Evolutionary conservation across 2,113 vertebrate genomes (phyloP), one percentile per base, ranked within the genome.

Genomic region (Sterna hirundo): DNA sequence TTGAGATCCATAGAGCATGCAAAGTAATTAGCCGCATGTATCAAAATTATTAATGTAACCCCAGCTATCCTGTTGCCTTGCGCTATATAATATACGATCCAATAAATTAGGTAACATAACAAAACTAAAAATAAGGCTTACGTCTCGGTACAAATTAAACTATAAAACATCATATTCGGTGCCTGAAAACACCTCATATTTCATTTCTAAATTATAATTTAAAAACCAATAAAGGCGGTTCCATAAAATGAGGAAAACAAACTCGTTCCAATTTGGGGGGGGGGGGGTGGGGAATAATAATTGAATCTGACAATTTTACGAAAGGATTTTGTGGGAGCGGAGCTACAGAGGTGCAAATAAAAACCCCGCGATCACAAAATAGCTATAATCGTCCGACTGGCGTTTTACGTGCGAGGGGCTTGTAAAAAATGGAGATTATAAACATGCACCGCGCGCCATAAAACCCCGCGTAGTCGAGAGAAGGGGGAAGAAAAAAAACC

Each of bases 1-100:
- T 72, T 77, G 46, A 76, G 66, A 95, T 91, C 64, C 79, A 32
- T 29, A 86, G 82, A 86, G 98, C 97, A 97, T 83, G 89, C 85
- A 96, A 96, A 95, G 82, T 97, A 98, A 98, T 98, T 97, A 98
- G 83, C 81, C 66, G 87, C 88, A 96, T 98, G 92, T 86, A 97
- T 98, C 97, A 98, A 97, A 97, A 97, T 96, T 98, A 97, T 95
- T 95, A 90, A 97, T 91, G 69, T 88, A 96, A 96, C 68, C 90
- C 90, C 93, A 96, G 92, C 95, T 96, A 95, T 92, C 97, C 95
- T 62, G 75, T 93, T 95, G 79, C 77, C 47, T 95, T 68, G 54
- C 76, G 81, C 91, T 97, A 79, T 86, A 90, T 96, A 96, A 95
- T 97, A 97, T 92, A 97, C 2, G 83, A 97, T 94, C 93, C 81